These are phyloP conservation scores for Malurus splendens DNA, from an alignment of 2,797 vertebrate genomes.

Conservation along the genomic window DNA sequence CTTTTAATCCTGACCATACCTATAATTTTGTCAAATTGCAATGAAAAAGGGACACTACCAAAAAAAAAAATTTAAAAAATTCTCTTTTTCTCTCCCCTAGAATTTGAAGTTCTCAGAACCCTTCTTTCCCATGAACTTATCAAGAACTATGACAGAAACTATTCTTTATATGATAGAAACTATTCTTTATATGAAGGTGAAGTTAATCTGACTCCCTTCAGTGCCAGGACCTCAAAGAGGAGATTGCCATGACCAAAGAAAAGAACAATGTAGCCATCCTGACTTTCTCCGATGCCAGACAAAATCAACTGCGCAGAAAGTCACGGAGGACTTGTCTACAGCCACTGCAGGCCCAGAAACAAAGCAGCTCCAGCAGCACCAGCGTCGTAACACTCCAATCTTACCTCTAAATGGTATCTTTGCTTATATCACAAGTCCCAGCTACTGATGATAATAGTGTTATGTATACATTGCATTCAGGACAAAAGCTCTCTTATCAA, in stretches of 20 bases:
- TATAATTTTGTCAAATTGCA: neutral
- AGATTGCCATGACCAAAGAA: neutral
- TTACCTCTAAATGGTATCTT: neutral
- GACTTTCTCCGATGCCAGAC: neutral
- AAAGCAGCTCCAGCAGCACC: neutral
- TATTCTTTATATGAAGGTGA: neutral
- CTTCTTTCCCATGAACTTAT: neutral
- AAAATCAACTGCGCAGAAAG: neutral
- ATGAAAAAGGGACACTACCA: neutral
- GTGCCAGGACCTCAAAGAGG: neutral
- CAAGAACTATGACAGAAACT: neutral
- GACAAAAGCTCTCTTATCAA: neutral
- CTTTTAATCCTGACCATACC: neutral
- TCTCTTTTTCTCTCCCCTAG: neutral
- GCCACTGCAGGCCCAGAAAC: neutral
- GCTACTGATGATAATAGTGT: neutral
- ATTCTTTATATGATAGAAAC: neutral
- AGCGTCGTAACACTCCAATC: neutral
- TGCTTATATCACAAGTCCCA: neutral
- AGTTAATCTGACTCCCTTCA: neutral
- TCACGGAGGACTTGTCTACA: neutral
- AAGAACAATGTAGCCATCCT: neutral
- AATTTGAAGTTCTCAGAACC: neutral
- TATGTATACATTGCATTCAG: neutral
- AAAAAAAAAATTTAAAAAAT: neutral